Base-by-base conservation (phyloP, 1,140 invertebrate species). In the Papilio glaucus region DNA sequence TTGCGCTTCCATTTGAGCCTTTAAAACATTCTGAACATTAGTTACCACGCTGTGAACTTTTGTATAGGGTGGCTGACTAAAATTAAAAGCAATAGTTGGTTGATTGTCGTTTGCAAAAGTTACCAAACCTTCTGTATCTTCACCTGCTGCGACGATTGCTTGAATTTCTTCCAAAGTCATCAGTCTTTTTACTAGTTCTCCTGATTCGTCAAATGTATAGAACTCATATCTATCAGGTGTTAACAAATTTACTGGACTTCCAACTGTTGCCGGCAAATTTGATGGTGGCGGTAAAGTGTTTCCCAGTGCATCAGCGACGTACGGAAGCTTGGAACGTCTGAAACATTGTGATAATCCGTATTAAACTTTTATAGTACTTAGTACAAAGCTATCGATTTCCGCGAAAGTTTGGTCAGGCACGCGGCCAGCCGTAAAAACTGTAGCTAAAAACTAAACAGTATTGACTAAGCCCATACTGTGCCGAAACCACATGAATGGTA, bases 91-190 rank as follows among this genome's bases (percentile, higher is more conserved):
- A 75, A 84, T 88, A 26, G 82, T 92, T 74, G 88, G 93, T 79
- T 94, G 93, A 72, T 93, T 88, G 21, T 93, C 87, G 81, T 93
- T 93, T 8, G 92, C 90, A 65, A 93, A 89, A 18, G 92, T 93
- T 12, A 95, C 93, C 18, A 95, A 84, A 1, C 93, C 91, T 71
- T 94, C 92, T 71, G 96, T 95, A 69, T 95, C 95, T 76, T 96
- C 96, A 3, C 96, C 96, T 29, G 95, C 96, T 0, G 97, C 97
- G 37, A 97, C 96, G 68, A 97, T 96, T 53, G 96, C 95, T 84
- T 97, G 96, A 71, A 97, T 97, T 91, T 97, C 96, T 78, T 96
- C 94, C 78, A 97, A 92, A 33, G 96, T 97, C 97, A 97, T 97
- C 37, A 97, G 93, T 75, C 96, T 94, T 81, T 96, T 97, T 0